A percentile compares a stretch with the other conserved stretches of the same genome.
phyloP scores from a whole-genome alignment of 30 jellyfish, hydroid and myxozoan species.

The Phacellophora camtschatica region DNA sequence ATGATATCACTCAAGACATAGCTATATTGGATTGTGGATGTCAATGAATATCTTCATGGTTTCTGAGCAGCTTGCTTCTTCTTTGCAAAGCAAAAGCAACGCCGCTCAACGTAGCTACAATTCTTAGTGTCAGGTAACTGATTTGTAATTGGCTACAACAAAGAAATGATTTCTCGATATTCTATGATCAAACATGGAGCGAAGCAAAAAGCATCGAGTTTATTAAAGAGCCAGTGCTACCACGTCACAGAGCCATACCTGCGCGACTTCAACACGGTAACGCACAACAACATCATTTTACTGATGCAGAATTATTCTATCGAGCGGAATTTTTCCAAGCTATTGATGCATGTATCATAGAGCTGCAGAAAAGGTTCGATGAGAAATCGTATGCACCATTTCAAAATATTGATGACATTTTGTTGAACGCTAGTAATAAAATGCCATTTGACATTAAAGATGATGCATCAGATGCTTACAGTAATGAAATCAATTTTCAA shows the following conservation, averaged over 20 bases:
- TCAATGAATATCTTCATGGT: conserved; percentile 8
- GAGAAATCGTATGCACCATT: conserved; percentile 32
- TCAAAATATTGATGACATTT: conserved; percentile 13
- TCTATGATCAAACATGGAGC: neutral
- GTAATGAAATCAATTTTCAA: neutral
- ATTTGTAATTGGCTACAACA: neutral
- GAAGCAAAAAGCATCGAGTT: neutral
- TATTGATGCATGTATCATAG: conserved; percentile 30
- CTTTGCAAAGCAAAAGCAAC: conserved; percentile 10
- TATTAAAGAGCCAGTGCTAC: conserved; percentile 12
- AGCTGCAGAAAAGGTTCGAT: conserved; percentile 11
- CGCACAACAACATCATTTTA: neutral
- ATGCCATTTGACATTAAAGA: neutral
- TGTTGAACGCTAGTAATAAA: conserved; percentile 21
- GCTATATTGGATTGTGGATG: neutral
- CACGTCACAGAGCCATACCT: conserved; percentile 9
- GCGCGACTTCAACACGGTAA: conserved; percentile 3
- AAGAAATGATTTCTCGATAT: conserved; percentile 5
- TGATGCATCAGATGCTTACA: neutral
- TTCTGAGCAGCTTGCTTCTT: conserved; percentile 22
- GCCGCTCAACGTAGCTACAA: conserved; percentile 16
- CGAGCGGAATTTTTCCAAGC: neutral
- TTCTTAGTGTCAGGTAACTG: conserved; percentile 19
- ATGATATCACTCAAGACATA: conserved; percentile 1
- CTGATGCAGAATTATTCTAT: neutral